Evolutionary conservation across 1,140 invertebrate genomes (phyloP), one percentile per base, ranked within the genome.

Genomic region (Chrysomallon squamiferum): DNA sequence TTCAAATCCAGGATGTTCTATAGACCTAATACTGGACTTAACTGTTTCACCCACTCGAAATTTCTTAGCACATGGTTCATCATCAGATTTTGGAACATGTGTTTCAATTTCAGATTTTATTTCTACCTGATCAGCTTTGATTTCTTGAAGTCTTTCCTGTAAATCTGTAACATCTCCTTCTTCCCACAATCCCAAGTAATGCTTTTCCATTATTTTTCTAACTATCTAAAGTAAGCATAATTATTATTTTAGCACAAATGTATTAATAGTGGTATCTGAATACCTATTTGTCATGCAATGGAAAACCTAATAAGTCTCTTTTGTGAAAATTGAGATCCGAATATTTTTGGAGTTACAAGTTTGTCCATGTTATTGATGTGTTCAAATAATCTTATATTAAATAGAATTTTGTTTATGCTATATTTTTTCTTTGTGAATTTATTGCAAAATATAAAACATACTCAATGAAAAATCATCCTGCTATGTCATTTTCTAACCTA

Each of bases 1-100:
- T 69, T 92, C 89, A 79, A 92, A 93, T 4, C 32, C 45, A 29
- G 50, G 57, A 43, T 49, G 50, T 30, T 64, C 64, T 27, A 15
- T 41, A 9, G 11, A 13, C 32, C 3, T 30, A 15, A 32, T 38
- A 15, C 22, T 29, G 30, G 35, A 13, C 11, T 38, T n/a, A 27
- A n/a, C 59, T 5, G 20, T 5, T 32, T 38, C 35, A 0, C 18
- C 27, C 3, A 20, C 35, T n/a, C 2, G 25, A n/a, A 29, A 6
- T 5, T 38, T 27, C 35, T 22, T 0, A 35, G 20, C 2, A n/a
- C 45, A 52, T 62, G 20, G 30, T 35, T n/a, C 6, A 3, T 33
- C 18, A 13, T 30, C 38, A 29, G 25, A 18, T 33, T 58, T n/a
- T 15, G 2, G 6, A 18, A 13, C 43, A 25, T 56, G 30, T 41